Evolutionary conservation across 2,797 vertebrate species (phyloP), one percentile per base, ranked within the genome.

Genomic region (Oryzias sinensis): DNA sequence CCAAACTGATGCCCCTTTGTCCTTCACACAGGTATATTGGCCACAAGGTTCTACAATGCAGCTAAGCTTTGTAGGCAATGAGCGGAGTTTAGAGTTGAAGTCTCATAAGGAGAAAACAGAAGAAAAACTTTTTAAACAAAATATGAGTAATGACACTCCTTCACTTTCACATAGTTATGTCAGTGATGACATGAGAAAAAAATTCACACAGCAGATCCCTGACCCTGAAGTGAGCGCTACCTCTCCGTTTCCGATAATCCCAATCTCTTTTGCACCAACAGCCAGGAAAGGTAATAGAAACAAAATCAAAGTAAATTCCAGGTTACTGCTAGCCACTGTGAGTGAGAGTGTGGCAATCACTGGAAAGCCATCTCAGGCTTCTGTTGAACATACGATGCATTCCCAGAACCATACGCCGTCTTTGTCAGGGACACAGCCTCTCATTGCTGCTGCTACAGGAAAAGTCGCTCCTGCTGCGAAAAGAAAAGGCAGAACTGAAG

Each of bases 381-480:
- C 44, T 41, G 44, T 60, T 51, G 53, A 74, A 49, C 45, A 11
- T 49, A 51, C 14, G 44, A 9, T 42, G 41, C 59, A 58, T n/a
- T 47, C 59, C 20, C 49, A 43, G 27, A 63, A 42, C 62, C 63
- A 60, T 43, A 59, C 42, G 41, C 54, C 69, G 52, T 25, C 54
- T 77, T 67, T 70, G 44, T 60, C 66, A 50, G 24, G 6, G 56
- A 80, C 41, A 48, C 52, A 59, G 59, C 40, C 15, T 63, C 22
- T 43, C 2, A 3, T 54, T 53, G 56, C 68, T 62, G 37, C 14
- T 29, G 40, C 65, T 53, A 41, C 46, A 37, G 20, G 29, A 11
- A 71, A 70, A 52, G 53, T 14, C 14, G 6, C 33, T 17, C 49
- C 63, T 44, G 56, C 63, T 62, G 68, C 50, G 54, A 64, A 45